These are phyloP conservation scores for Himalopsyche japonica DNA, from an alignment of 2,888 invertebrate genomes.

Conservation along the genomic window DNA sequence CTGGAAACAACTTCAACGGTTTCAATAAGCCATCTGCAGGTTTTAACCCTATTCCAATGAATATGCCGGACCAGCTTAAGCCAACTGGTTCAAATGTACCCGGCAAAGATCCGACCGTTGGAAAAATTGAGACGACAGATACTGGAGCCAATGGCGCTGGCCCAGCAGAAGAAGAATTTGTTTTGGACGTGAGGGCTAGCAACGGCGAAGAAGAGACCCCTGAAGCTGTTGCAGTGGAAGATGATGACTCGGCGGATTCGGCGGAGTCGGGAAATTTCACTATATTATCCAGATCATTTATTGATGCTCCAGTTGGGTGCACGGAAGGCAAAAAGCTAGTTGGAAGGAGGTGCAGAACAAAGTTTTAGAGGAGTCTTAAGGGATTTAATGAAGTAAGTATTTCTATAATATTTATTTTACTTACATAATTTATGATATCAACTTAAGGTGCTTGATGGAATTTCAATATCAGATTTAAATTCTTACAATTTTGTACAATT, in stretches of 20 bases:
- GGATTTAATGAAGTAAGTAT: not conserved
- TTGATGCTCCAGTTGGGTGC: conserved; percentile 6
- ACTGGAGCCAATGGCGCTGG: not conserved
- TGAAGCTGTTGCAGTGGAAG: not conserved
- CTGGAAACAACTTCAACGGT: not conserved
- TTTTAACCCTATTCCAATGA: not conserved
- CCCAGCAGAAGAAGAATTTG: not conserved
- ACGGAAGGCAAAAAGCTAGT: not conserved
- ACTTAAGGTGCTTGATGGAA: too few species aligned
- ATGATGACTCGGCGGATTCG: not conserved
- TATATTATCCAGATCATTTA: conserved; percentile 1
- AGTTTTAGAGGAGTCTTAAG: not conserved
- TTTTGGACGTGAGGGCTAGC: not conserved
- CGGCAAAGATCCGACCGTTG: not conserved
- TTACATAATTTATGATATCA: too few species aligned
- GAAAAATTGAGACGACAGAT: not conserved
- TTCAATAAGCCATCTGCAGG: not conserved
- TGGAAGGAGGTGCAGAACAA: not conserved
- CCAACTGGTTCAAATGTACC: not conserved
- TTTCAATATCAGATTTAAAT: too few species aligned
- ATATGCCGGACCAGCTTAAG: not conserved
- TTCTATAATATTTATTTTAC: not conserved
- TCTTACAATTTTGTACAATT: too few species aligned
- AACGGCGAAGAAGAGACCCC: not conserved
- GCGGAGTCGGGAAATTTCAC: not conserved